A percentile compares a stretch with the other conserved stretches of the same genome.
Evolutionary conservation across 2,797 vertebrate species (phyloP).

Genomic region (Sebastes goodei): DNA sequence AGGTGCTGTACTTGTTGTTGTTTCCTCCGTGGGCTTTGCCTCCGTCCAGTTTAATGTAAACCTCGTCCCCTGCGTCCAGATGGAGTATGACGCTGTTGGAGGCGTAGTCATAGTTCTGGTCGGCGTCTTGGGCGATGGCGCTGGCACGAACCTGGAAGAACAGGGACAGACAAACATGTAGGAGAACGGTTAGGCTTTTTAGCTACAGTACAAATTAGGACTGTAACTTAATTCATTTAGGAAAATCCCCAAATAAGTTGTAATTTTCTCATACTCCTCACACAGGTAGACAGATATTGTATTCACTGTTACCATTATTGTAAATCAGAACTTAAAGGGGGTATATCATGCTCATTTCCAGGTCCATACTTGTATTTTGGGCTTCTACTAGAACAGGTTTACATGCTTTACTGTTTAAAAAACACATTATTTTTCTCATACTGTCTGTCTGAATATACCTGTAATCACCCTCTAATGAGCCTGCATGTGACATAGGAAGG

Average conservation of each 20-base stretch:
- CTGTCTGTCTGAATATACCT: no score
- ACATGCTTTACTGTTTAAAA: no score
- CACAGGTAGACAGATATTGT: not conserved
- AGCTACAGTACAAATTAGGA: not conserved
- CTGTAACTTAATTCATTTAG: not conserved
- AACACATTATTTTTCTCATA: no score
- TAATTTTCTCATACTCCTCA: not conserved
- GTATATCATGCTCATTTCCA: no score
- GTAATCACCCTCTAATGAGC: no score
- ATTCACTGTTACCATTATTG: not conserved
- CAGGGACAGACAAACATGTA: conserved; percentile 4
- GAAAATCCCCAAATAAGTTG: not conserved
- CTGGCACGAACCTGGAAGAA: conserved; percentile 92
- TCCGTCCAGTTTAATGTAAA: conserved; percentile 97
- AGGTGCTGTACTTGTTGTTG: conserved; percentile 99
- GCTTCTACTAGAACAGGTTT: no score
- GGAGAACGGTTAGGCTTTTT: not conserved
- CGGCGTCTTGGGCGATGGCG: conserved; percentile 96
- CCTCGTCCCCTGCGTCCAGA: conserved; percentile 94
- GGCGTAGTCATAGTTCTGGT: conserved; percentile 99
- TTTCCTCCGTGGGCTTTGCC: conserved; percentile 98
- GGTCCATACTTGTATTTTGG: no score
- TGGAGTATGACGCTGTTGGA: conserved; percentile 99
- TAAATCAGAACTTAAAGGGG: not conserved
- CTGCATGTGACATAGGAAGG: no score